Percentiles rank a stretch among this genome's conserved stretches.
These are phyloP conservation scores for Steromphala cineraria DNA, from an alignment of 2,888 invertebrate genomes.

Conservation along the genomic window DNA sequence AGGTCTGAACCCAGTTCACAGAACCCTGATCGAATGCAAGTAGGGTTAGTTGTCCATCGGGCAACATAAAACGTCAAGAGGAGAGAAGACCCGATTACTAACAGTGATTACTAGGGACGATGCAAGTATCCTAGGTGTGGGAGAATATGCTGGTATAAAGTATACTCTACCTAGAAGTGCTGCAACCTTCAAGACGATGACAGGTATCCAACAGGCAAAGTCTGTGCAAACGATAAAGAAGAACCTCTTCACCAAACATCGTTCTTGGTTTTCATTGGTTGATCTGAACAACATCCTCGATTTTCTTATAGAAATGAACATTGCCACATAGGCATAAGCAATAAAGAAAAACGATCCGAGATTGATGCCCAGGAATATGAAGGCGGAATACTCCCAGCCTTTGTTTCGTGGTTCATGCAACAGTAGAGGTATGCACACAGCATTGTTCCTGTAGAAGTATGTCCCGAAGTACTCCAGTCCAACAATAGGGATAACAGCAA, in stretches of 20 bases:
- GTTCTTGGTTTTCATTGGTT: slow-evolving; percentile 44
- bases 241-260: slow-evolving; percentile 46
- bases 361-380: slow-evolving; percentile 51
- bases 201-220: slow-evolving; percentile 52
- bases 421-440: slow-evolving; percentile 46
- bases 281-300: slow-evolving; percentile 43
- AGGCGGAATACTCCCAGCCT: slow-evolving; percentile 54
- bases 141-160: no score
- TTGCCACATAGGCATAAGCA: slow-evolving; percentile 45
- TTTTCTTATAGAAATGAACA: slow-evolving; percentile 46
- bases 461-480: slow-evolving; percentile 44
- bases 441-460: slow-evolving; percentile 50
- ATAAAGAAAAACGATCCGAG: slow-evolving; percentile 46
- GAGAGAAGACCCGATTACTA: no score
- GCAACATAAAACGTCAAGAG: no score
- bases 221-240: slow-evolving; percentile 53
- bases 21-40: no score
- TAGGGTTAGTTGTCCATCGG: no score
- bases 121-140: no score
- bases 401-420: slow-evolving; percentile 33
- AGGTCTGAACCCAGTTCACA: no score
- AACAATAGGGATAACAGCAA: slow-evolving; percentile 43
- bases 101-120: no score
- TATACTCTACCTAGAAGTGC: slow-evolving; percentile 44
- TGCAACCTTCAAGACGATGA: slow-evolving; percentile 48